Evolutionary conservation across 2,888 invertebrate species (phyloP).

Genomic region (Spialia ferax): DNA sequence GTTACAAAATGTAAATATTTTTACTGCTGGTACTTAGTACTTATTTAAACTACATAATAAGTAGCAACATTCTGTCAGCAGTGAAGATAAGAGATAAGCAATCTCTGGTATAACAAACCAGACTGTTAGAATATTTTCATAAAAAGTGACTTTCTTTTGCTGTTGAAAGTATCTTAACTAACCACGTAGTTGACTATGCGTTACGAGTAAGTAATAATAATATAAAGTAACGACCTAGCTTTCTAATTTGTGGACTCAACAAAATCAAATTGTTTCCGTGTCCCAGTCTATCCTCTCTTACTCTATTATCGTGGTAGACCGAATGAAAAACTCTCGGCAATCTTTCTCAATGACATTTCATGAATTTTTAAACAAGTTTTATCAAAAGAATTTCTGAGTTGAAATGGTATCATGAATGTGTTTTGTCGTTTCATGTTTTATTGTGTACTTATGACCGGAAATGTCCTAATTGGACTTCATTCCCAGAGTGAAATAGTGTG

Average conservation of each 20-base stretch:
- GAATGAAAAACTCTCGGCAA: too few species aligned
- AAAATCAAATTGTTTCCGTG: too few species aligned
- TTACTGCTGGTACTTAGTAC: background rate
- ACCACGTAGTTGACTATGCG: background rate
- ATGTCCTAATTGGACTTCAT: conserved; percentile 11
- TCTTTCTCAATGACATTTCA: too few species aligned
- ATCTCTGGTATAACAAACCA: conserved; percentile 1
- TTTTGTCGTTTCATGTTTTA: too few species aligned
- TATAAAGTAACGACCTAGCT: too few species aligned
- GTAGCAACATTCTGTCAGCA: conserved; percentile 3
- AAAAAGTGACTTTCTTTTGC: conserved; percentile 2
- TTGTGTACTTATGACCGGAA: background rate
- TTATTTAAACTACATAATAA: background rate
- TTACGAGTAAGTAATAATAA: too few species aligned
- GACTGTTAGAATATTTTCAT: background rate
- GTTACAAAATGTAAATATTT: conserved; percentile 4
- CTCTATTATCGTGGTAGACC: too few species aligned
- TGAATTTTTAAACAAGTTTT: too few species aligned
- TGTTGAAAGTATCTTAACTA: background rate
- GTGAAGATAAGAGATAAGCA: conserved; percentile 7
- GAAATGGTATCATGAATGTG: too few species aligned
- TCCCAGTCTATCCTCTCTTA: too few species aligned
- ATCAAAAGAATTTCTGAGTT: too few species aligned
- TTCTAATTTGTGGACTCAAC: too few species aligned
- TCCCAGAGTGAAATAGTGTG: conserved; percentile 23